These are phyloP conservation scores for Pollicipes pollicipes DNA, from an alignment of 1,140 invertebrate genomes.

Conservation along the genomic window DNA sequence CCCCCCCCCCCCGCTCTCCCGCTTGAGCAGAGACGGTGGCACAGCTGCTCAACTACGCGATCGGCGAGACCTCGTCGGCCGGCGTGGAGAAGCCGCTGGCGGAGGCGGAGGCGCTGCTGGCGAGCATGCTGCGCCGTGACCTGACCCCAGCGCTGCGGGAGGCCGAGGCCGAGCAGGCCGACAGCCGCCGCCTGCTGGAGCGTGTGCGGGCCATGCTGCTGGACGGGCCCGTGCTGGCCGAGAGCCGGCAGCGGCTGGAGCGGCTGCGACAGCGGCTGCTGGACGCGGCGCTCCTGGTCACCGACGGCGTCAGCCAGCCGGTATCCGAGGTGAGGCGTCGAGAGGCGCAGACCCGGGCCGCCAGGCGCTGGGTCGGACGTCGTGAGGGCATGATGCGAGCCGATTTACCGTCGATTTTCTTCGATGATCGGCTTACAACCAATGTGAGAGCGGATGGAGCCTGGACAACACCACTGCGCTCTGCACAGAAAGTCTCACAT, in stretches of 20 bases:
- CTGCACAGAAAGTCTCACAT: no score
- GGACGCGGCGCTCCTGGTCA: neutral
- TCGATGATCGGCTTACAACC: no score
- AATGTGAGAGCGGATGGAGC: no score
- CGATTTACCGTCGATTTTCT: no score
- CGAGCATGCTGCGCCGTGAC: conserved; percentile 14
- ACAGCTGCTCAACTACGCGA: conserved; percentile 23
- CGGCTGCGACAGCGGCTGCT: neutral
- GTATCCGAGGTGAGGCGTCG: neutral
- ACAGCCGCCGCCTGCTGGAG: neutral
- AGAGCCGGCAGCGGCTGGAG: conserved; percentile 10
- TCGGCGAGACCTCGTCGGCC: conserved; percentile 20
- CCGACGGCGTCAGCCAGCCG: neutral
- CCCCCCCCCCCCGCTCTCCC: no score
- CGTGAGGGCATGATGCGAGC: no score
- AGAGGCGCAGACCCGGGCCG: no score
- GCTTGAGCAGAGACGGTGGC: conserved; percentile 21
- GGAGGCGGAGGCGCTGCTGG: conserved; percentile 17
- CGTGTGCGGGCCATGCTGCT: neutral
- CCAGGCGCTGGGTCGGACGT: no score
- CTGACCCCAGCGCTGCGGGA: conserved; percentile 7
- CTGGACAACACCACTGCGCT: no score
- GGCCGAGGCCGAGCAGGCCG: conserved; percentile 12
- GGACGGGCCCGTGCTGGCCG: neutral
- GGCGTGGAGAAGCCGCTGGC: conserved; percentile 15